phyloP scores from a whole-genome alignment of 2,113 vertebrate genomes.

The Eurypyga helias region DNA sequence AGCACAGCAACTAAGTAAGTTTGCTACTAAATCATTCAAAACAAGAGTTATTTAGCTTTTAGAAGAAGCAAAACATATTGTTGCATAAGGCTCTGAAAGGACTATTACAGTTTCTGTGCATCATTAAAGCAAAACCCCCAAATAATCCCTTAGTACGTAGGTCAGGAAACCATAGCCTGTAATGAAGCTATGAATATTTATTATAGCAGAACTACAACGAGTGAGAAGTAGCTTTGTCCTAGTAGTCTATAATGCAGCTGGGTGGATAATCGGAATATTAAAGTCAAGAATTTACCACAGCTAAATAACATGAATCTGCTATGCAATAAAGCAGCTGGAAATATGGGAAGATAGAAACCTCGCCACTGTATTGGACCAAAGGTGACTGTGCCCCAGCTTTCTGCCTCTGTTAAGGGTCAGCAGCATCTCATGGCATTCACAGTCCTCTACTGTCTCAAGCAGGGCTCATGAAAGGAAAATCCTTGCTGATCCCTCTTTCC shows the following conservation, averaged over 20 bases:
- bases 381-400: neutral
- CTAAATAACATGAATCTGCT: neutral
- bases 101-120: slow-evolving; percentile 47
- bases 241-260: slow-evolving; percentile 27
- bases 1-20: slow-evolving; percentile 34
- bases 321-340: neutral
- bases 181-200: slow-evolving; percentile 65
- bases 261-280: slow-evolving; percentile 7
- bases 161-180: neutral
- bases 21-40: slow-evolving; percentile 69
- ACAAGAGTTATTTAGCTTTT: slow-evolving; percentile 63
- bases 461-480: neutral
- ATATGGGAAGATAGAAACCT: neutral
- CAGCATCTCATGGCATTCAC: neutral
- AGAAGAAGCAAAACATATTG: slow-evolving; percentile 43
- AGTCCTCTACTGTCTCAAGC: rapidly evolving
- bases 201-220: slow-evolving; percentile 7
- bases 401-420: neutral
- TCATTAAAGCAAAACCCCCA: slow-evolving; percentile 42
- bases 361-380: rapidly evolving
- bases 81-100: slow-evolving; percentile 34
- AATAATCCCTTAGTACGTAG: neutral
- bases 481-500: neutral
- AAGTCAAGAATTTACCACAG: neutral
- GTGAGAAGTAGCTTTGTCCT: slow-evolving; percentile 10